Conservation (phyloP, 37 sponge, comb jelly and placozoan genomes). For the Crambe crambe region DNA sequence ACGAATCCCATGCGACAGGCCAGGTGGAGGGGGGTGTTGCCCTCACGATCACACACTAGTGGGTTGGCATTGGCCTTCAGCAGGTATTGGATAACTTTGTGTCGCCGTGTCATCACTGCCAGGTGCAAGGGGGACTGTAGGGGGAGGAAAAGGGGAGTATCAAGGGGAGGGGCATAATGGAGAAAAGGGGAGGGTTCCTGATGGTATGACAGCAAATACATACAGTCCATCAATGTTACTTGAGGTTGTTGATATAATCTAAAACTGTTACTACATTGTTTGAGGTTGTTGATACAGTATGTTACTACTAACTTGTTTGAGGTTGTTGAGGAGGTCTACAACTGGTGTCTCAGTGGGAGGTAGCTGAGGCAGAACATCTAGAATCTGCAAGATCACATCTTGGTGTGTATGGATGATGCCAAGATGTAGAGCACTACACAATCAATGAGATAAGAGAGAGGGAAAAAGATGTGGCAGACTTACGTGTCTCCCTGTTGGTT, state of each 20-base stretch:
- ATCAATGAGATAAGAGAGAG: no score
- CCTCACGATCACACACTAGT: constrained; percentile 76
- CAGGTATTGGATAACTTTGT: constrained; percentile 73
- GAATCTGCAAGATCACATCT: constrained; percentile 68
- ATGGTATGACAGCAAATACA: no score
- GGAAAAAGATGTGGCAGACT: no score
- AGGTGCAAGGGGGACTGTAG: constrained; percentile 84
- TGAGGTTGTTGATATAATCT: no score
- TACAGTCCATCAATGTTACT: no score
- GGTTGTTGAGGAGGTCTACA: constrained; percentile 82
- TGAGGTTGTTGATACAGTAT: no score
- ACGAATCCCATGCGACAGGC: constrained; percentile 77
- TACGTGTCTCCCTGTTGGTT: constrained; percentile 93
- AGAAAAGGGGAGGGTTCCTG: no score
- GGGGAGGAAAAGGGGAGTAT: not conserved
- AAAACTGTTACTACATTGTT: no score
- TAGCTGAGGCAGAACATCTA: constrained; percentile 81
- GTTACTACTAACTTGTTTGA: no score
- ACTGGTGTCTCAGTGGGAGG: constrained; percentile 79
- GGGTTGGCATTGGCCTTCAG: constrained; percentile 76
- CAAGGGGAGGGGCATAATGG: not conserved
- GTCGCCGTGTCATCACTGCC: constrained; percentile 81
- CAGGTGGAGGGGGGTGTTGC: constrained; percentile 87
- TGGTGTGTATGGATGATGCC: constrained; percentile 87
- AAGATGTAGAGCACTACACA: constrained; percentile 87